Evolutionary conservation across 2,113 vertebrate species (phyloP), one percentile per base, ranked within the genome.

Genomic region (Fulica atra): DNA sequence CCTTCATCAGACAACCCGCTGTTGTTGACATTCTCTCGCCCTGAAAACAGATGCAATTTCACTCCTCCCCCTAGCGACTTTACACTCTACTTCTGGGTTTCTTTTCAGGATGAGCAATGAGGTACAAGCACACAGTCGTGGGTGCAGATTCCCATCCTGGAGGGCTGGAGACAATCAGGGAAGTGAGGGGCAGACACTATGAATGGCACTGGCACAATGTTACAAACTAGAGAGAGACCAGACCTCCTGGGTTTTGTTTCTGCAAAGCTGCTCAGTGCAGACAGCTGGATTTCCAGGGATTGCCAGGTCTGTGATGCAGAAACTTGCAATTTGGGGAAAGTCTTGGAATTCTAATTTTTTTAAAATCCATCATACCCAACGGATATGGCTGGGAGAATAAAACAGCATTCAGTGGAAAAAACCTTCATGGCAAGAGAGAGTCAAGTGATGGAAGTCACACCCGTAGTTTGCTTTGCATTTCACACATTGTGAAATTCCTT

Each of bases 81-180:
- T 14, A 13, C 23, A 36, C 14, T 50, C 15, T 14, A 9, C 4
- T 50, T 64, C 6, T 1, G 29, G 17, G 24, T 26, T 38, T 80
- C 38, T 72, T 60, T 85, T 40, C 19, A n/a, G 29, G 13, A 40
- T 65, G 63, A 13, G 29, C 72, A 44, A 3, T 16, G 17, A 35
- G 44, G 4, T 50, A 13, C 36, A 23, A 15, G 9, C 21, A 29
- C 10, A 23, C 10, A 10, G 35, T 46, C 3, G 1, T 0, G 10
- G 42, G 40, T 26, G 28, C 78, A 85, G 73, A 20, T 0, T 60
- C 38, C 44, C 42, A 33, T n/a, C 38, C 88, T 73, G 18, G 16
- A 24, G 17, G 28, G 59, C 48, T 91, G 72, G 48, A 80, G n/a
- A 7, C 7, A 10, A 48, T 28, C 73, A 25, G 61, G 61, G 48